Evolutionary conservation across 2,797 vertebrate genomes (phyloP).

Genomic region (Vultur gryphus): DNA sequence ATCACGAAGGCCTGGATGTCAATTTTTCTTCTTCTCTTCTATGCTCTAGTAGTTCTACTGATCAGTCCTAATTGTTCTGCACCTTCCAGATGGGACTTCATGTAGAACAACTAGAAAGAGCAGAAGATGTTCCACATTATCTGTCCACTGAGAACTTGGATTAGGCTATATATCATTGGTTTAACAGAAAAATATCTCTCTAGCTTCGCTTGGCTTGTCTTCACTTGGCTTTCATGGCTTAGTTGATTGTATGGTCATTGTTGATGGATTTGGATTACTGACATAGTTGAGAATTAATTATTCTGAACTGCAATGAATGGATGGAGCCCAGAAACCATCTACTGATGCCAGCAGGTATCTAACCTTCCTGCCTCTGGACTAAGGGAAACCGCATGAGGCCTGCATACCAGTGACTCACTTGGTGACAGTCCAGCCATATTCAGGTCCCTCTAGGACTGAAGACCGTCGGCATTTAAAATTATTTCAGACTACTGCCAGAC

Average conservation of each 20-base stretch:
- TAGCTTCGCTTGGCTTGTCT: not conserved
- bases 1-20: not conserved
- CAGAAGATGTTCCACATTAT: not conserved
- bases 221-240: not conserved
- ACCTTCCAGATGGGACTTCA: not conserved
- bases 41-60: not conserved
- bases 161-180: not conserved
- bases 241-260: not conserved
- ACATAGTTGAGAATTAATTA: not conserved
- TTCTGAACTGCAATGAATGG: not conserved
- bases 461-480: not conserved
- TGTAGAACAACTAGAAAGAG: too few species aligned
- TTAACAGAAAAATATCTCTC: not conserved
- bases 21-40: not conserved
- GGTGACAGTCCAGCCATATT: not conserved
- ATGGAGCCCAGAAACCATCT: not conserved
- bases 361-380: not conserved
- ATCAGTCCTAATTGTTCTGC: not conserved
- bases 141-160: not conserved
- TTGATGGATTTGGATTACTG: not conserved
- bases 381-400: not conserved
- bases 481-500: not conserved
- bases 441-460: not conserved
- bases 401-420: not conserved
- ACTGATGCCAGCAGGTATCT: not conserved